phyloP scores from a whole-genome alignment of 2,113 vertebrate genomes.

The Phylloscopus trochiloides region DNA sequence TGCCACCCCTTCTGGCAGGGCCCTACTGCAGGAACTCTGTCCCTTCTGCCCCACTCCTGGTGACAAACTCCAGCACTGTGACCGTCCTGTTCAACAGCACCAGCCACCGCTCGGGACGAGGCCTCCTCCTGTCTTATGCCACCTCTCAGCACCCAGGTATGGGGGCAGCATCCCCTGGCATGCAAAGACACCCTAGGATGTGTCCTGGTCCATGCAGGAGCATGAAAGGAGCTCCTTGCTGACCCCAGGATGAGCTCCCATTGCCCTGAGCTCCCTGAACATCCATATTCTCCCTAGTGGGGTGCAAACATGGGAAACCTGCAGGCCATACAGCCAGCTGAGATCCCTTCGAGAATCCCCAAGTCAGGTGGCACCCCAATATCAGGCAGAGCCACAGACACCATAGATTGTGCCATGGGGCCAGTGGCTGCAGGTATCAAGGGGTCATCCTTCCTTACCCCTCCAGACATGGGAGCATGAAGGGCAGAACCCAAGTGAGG shows the following conservation, averaged over 20 bases:
- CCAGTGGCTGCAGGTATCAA: not conserved
- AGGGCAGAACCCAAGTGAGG: not conserved
- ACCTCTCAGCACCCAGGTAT: constrained; percentile 81
- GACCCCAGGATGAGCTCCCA: not conserved
- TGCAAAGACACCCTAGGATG: not conserved
- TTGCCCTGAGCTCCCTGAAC: not conserved
- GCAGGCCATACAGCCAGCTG: not conserved
- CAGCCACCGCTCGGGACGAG: constrained; percentile 82
- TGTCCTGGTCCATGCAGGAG: not conserved
- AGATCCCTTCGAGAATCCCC: not conserved
- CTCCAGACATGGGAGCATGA: not conserved
- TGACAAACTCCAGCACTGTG: constrained; percentile 70
- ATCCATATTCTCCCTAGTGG: not conserved
- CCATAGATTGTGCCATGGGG: not conserved
- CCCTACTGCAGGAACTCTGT: constrained; percentile 78
- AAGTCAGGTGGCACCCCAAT: not conserved
- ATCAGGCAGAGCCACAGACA: not conserved
- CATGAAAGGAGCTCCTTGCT: not conserved
- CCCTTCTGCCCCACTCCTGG: constrained; percentile 59
- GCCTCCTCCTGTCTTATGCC: constrained; percentile 85
- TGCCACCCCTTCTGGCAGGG: constrained; percentile 55
- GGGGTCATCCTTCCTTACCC: too few relatives aligned
- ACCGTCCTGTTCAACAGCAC: constrained; percentile 78
- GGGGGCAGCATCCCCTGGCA: not conserved
- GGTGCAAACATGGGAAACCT: not conserved